A percentile compares a stretch with the other conserved stretches of the same genome.
These are phyloP conservation scores for Dilophus febrilis DNA, from an alignment of 2,888 invertebrate genomes.

Conservation along the genomic window DNA sequence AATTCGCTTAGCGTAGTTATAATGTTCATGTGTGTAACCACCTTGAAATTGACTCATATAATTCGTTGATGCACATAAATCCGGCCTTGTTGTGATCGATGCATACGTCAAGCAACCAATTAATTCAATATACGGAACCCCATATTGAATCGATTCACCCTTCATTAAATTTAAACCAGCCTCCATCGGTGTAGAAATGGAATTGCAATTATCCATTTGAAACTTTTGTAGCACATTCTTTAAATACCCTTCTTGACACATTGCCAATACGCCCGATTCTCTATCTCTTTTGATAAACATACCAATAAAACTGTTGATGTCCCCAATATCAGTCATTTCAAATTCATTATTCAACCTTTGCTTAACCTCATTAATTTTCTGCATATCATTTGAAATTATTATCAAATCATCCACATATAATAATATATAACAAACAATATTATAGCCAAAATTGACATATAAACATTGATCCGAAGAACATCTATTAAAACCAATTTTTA, in stretches of 20 bases:
- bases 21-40: slow-evolving; percentile 8
- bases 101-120: slow-evolving; percentile 10
- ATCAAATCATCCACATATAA: slow-evolving; percentile 9
- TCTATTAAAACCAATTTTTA: slow-evolving; percentile 7
- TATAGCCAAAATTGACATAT: slow-evolving; percentile 3
- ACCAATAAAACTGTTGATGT: slow-evolving; percentile 8
- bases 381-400: not conserved
- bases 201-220: slow-evolving; percentile 11
- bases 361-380: not conserved
- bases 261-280: slow-evolving; percentile 2
- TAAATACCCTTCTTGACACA: slow-evolving; percentile 11
- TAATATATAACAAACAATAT: slow-evolving; percentile 2
- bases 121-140: slow-evolving; percentile 12
- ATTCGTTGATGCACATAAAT: slow-evolving; percentile 12
- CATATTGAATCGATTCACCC: not conserved
- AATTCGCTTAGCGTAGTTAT: slow-evolving; percentile 9
- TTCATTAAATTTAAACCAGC: slow-evolving; percentile 9
- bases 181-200: slow-evolving; percentile 10
- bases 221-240: slow-evolving; percentile 10
- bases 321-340: slow-evolving; percentile 9
- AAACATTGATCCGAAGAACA: slow-evolving; percentile 10
- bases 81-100: slow-evolving; percentile 9
- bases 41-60: slow-evolving; percentile 12
- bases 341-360: slow-evolving; percentile 4
- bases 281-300: slow-evolving; percentile 6